These are phyloP conservation scores for Chorisops tibialis DNA, from an alignment of 2,888 invertebrate genomes.

Conservation along the genomic window DNA sequence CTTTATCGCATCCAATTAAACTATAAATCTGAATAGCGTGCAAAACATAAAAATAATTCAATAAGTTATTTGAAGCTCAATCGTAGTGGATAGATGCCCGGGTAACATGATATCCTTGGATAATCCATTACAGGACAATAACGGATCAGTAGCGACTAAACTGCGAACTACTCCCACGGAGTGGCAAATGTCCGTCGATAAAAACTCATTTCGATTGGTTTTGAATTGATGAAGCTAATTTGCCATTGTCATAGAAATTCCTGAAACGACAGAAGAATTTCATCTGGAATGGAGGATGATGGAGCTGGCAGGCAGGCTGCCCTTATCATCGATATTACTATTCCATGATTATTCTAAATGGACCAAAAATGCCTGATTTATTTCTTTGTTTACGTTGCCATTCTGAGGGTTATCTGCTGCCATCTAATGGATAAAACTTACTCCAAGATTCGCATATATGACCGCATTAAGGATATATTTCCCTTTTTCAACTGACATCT, in stretches of 20 bases:
- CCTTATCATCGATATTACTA: constrained; percentile 1
- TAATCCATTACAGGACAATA: no score
- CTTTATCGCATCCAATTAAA: constrained; percentile 14
- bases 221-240: no score
- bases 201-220: no score
- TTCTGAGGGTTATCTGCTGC: neutral
- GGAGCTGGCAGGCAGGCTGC: no score
- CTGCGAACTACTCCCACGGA: no score
- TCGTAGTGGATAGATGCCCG: neutral
- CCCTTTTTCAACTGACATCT: neutral
- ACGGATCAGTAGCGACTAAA: no score
- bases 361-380: constrained; percentile 9
- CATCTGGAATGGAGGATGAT: no score
- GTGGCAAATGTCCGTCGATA: no score
- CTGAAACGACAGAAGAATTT: no score
- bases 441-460: neutral
- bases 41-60: neutral
- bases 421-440: constrained; percentile 7
- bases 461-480: neutral
- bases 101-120: neutral
- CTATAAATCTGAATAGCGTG: constrained; percentile 16
- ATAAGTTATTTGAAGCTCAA: neutral
- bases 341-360: constrained; percentile 12
- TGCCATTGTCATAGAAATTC: no score
- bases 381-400: constrained; percentile 12